Conservation (phyloP, 2,797 vertebrate genomes). For the Alcedo quadribrachys region DNA sequence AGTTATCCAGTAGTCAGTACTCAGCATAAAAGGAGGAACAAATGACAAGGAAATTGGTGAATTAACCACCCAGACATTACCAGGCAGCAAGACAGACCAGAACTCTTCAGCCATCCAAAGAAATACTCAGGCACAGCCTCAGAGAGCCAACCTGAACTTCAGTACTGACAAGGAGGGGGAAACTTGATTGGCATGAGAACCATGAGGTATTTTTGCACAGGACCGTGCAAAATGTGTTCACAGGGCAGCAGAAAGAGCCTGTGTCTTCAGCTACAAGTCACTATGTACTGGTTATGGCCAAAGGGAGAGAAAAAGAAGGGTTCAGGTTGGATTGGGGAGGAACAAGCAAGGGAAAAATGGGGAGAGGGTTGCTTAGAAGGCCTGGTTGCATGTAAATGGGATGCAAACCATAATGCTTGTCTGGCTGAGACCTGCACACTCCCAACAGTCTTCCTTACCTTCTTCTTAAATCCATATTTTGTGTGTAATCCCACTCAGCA, state of each 20-base stretch:
- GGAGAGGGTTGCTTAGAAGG: background rate
- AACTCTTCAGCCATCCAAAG: background rate
- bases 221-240: background rate
- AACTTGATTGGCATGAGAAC: background rate
- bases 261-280: background rate
- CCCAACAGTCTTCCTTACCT: background rate
- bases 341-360: background rate
- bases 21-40: background rate
- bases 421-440: background rate
- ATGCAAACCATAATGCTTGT: background rate
- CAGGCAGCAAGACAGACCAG: background rate
- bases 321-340: background rate
- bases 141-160: background rate
- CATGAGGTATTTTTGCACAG: background rate
- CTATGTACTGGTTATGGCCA: background rate
- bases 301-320: background rate
- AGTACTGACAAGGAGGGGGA: background rate
- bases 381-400: background rate
- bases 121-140: background rate
- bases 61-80: background rate
- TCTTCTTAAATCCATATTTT: background rate
- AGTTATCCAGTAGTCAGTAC: background rate
- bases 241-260: background rate
- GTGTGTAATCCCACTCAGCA: background rate
- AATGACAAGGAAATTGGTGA: background rate